Evolutionary conservation across 2,113 vertebrate species (phyloP), one percentile per base, ranked within the genome.

Genomic region (Cyanoramphus novaezelandiae): DNA sequence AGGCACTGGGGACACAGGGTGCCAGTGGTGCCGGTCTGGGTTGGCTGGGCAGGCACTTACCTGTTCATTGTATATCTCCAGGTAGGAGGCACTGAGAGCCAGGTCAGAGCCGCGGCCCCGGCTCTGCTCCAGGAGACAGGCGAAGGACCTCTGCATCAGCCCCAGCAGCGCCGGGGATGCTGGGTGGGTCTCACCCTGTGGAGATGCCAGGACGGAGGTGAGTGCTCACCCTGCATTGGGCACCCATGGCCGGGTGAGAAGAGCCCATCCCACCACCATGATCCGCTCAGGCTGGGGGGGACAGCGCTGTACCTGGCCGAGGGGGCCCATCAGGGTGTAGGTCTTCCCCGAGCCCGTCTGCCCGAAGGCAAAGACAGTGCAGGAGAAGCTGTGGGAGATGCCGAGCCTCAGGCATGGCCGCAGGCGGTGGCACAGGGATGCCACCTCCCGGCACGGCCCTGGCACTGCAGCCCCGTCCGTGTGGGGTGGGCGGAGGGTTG

Each of bases 31-130:
- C 49, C 3, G 0, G 24, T 3, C 44, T 6, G 46, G 15, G 29
- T 0, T 0, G 2, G 46, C 15, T 1, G 6, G 16, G 5, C 11
- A 2, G 35, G 17, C 9, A 3, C 35, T 49, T 25, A 98, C 98
- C 97, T 98, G 98, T 31, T 98, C 98, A 0, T 98, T 98, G 95
- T 98, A 98, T 94, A 98, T 98, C 95, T 98, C 98, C 95, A 98
- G 83, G 77, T 98, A 98, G 64, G 98, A 98, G 60, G 97, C 98
- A 5, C 87, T 97, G 82, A 98, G 98, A 29, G 85, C 90, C 92
- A 98, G 84, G 5, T 90, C 93, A 11, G 90, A 71, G 21, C 83
- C 60, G 2, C 46, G 79, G 67, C 90, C 79, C 50, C 27, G 95
- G 85, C 96, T 96, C 4, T 96, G 97, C 83, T 98, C 98, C 53